These are phyloP conservation scores for Orchesellides sinensis DNA, from an alignment of 2,888 invertebrate genomes.

Conservation along the genomic window DNA sequence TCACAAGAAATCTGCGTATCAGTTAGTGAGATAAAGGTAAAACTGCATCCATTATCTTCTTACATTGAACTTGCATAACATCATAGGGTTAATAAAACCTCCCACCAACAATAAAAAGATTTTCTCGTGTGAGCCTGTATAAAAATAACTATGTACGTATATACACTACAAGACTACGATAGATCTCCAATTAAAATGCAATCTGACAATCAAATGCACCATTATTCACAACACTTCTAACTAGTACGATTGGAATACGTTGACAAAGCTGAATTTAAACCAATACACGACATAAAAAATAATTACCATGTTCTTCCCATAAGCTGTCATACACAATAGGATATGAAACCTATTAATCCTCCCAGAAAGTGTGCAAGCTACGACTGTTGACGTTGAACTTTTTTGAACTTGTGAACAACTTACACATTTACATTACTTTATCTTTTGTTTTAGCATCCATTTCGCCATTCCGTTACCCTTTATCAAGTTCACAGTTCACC, in stretches of 20 bases:
- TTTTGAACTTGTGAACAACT: conserved; percentile 29
- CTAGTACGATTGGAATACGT: neutral
- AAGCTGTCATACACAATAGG: neutral
- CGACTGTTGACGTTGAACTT: neutral
- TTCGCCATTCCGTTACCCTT: conserved; percentile 8
- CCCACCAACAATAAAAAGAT: neutral
- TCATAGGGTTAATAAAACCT: conserved; percentile 6
- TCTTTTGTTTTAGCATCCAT: neutral
- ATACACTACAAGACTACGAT: too few species aligned
- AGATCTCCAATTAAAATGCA: conserved; percentile 12
- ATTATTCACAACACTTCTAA: neutral
- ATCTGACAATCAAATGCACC: neutral
- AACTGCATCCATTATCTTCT: neutral
- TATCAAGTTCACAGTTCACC: conserved; percentile 3
- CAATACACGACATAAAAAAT: too few species aligned
- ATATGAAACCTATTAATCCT: neutral
- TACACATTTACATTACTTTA: neutral
- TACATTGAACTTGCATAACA: conserved; percentile 14
- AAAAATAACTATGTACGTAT: too few species aligned
- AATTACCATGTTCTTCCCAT: too few species aligned
- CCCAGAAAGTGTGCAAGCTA: neutral
- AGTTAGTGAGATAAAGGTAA: too few species aligned
- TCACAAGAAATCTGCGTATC: neutral
- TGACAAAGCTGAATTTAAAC: too few species aligned
- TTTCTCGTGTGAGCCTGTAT: too few species aligned